phyloP scores from a whole-genome alignment of 2,888 invertebrate species.

The Drosophila limbata region DNA sequence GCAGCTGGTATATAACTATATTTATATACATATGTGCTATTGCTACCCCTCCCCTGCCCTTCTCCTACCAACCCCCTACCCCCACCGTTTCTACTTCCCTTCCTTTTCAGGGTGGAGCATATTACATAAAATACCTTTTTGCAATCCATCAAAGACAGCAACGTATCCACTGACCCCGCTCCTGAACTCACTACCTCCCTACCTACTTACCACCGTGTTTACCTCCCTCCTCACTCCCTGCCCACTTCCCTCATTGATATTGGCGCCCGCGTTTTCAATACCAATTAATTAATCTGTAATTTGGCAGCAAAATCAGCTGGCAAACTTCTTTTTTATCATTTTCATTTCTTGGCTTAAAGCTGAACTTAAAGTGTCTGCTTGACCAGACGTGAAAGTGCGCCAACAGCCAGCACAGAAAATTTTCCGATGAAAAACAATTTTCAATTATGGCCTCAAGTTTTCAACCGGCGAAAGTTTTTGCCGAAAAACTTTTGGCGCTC shows the following conservation, averaged over 20 bases:
- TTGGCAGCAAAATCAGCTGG: conserved; percentile 10
- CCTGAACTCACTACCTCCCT: background rate
- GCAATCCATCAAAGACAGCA: conserved; percentile 80
- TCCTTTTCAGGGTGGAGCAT: conserved; percentile 27
- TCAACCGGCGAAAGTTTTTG: conserved; percentile 71
- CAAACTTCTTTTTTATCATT: background rate
- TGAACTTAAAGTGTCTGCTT: conserved; percentile 16
- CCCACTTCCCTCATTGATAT: conserved; percentile 43
- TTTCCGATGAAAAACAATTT: conserved; percentile 65
- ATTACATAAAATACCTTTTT: conserved; percentile 80
- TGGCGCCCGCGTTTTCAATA: conserved; percentile 54
- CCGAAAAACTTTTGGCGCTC: conserved; percentile 70
- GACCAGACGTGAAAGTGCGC: conserved; percentile 19
- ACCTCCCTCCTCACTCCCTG: background rate
- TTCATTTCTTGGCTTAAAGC: conserved; percentile 19
- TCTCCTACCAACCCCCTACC: background rate
- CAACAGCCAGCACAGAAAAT: conserved; percentile 29
- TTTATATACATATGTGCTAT: conserved; percentile 38
- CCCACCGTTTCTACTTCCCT: background rate
- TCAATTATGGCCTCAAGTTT: conserved; percentile 77
- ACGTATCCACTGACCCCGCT: conserved; percentile 11
- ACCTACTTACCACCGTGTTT: background rate
- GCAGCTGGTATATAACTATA: conserved; percentile 12
- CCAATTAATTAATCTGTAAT: conserved; percentile 79
- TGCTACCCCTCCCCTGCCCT: background rate